Conservation (phyloP, 2,797 vertebrate species). For the Esox lucius region DNA sequence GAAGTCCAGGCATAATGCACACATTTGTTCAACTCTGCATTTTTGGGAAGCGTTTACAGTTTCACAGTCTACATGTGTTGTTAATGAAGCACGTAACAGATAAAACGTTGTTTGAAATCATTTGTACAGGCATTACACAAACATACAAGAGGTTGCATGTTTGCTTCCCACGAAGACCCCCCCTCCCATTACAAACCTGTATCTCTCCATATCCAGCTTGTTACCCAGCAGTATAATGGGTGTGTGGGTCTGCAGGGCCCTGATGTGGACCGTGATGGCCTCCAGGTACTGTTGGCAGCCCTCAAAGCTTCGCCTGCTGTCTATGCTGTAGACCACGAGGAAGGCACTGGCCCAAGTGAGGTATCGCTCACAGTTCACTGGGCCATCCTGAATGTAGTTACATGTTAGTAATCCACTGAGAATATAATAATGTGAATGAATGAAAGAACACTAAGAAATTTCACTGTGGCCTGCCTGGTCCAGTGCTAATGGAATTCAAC, state of each 20-base stretch:
- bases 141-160: not conserved
- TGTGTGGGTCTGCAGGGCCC: conserved; percentile 68
- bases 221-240: conserved; percentile 87
- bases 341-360: conserved; percentile 87
- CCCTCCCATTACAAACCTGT: conserved; percentile 75
- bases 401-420: no score
- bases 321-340: conserved; percentile 89
- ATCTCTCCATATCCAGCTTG: conserved; percentile 94
- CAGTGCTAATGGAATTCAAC: not conserved
- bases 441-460: no score
- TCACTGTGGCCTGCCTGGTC: not conserved
- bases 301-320: conserved; percentile 81
- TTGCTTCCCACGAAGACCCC: not conserved
- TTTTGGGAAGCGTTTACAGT: no score
- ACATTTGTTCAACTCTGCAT: no score
- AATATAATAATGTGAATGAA: no score
- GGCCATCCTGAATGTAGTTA: conserved; percentile 72
- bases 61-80: no score
- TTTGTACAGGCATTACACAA: not conserved
- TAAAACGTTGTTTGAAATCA: no score
- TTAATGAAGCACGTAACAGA: no score
- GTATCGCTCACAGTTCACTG: conserved; percentile 86
- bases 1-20: no score
- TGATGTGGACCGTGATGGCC: conserved; percentile 70
- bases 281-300: conserved; percentile 83